Evolutionary conservation across 2,888 invertebrate genomes (phyloP).

Genomic region (Macaria notata): DNA sequence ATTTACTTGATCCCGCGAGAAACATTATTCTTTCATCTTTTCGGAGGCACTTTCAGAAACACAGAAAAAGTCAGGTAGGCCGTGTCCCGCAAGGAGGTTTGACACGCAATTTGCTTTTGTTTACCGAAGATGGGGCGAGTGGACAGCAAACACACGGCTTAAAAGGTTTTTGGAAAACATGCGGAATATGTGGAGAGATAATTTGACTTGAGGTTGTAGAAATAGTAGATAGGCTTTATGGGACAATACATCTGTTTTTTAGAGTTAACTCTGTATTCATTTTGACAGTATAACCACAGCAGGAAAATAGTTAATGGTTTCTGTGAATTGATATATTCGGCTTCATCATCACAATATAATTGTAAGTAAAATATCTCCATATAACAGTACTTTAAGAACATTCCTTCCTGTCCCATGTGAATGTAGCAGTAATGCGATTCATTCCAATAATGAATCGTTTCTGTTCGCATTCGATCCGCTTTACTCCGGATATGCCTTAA

Average conservation of each 20-base stretch:
- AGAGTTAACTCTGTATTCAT: not conserved
- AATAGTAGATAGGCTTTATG: not conserved
- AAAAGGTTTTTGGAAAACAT: not conserved
- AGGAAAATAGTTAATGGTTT: not conserved
- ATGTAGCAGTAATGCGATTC: not conserved
- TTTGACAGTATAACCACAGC: not conserved
- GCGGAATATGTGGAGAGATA: not conserved
- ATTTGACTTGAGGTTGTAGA: not conserved
- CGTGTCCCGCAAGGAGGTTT: not conserved
- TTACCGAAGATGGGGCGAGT: not conserved
- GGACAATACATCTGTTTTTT: not conserved
- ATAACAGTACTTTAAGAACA: too few relatives aligned
- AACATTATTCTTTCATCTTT: slow-evolving; percentile 35
- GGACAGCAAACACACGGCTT: not conserved
- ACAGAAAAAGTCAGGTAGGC: slow-evolving; percentile 4
- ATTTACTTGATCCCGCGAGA: slow-evolving; percentile 27
- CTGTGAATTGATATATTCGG: not conserved
- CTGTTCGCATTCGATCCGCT: slow-evolving; percentile 18
- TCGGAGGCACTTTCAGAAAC: slow-evolving; percentile 13
- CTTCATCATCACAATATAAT: too few relatives aligned
- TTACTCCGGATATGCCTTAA: slow-evolving; percentile 26
- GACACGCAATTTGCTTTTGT: slow-evolving; percentile 10
- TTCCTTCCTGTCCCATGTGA: too few relatives aligned
- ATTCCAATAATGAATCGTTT: slow-evolving; percentile 14
- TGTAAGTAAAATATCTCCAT: too few relatives aligned